A percentile compares a stretch with the other conserved stretches of the same genome.
phyloP scores from a whole-genome alignment of 2,113 vertebrate genomes.

The Callocephalon fimbriatum region DNA sequence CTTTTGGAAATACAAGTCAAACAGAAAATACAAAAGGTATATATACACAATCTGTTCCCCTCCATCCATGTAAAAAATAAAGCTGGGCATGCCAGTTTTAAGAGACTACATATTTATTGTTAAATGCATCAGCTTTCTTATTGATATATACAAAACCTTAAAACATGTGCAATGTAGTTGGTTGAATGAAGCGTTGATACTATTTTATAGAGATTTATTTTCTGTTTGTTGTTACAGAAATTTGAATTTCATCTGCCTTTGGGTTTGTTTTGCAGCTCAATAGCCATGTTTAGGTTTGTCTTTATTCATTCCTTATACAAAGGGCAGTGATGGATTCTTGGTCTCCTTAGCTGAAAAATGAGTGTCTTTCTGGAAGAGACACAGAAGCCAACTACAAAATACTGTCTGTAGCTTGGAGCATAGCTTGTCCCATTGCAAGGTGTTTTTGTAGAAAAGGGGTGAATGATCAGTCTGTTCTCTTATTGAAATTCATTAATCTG shows the following conservation, averaged over 20 bases:
- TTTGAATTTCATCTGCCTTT: slow-evolving; percentile 14
- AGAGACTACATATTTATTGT: background rate
- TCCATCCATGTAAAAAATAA: background rate
- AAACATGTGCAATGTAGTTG: background rate
- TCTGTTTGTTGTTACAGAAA: background rate
- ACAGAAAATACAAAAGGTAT: background rate
- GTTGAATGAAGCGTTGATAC: background rate
- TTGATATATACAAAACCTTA: background rate
- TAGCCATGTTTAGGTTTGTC: background rate
- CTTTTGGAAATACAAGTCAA: background rate
- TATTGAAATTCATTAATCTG: background rate
- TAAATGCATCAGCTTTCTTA: background rate
- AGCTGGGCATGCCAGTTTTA: background rate
- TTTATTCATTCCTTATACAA: background rate
- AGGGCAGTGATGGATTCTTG: background rate
- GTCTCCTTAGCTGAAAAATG: background rate
- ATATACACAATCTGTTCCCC: background rate
- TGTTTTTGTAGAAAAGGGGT: background rate
- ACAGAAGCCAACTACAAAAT: background rate
- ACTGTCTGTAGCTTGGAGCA: background rate
- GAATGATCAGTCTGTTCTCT: background rate
- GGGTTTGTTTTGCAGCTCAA: background rate
- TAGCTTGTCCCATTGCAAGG: background rate
- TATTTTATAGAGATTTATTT: background rate
- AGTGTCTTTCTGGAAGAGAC: background rate